Base-by-base conservation (phyloP, 2,113 vertebrate species). In the Indicator indicator region DNA sequence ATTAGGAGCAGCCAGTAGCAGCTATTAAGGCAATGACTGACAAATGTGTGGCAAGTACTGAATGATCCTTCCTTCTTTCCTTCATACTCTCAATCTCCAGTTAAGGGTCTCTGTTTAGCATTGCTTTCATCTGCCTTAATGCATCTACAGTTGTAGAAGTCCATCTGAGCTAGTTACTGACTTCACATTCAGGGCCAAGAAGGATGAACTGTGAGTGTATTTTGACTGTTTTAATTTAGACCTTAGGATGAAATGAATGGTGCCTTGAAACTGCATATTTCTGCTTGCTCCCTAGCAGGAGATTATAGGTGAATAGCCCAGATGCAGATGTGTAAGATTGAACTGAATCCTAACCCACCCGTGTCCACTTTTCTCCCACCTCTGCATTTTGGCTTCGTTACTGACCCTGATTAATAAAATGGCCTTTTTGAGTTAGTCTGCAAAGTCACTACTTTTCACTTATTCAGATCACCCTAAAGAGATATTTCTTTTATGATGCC, bases 401-500 rank as follows among this genome's bases (percentile, higher is more conserved):
- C 68, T 90, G 90, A 93, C 78, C 69, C 38, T 88, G 23, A 4
- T 91, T 89, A 94, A 86, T 44, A 28, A 62, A 85, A 77, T 69
- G 82, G 56, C 78, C 91, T 94, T 89, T 73, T 68, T 70, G 71
- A 91, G 67, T 68, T 44, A n/a, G 56, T 55, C 64, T 93, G 85
- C 82, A n/a, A 67, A 91, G 84, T 69, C 64, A 24, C 74, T 91
- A 23, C 68, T 82, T 85, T 91, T 87, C 82, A 28, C 11, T 60
- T 87, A 77, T 23, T 88, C 79, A 56, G 0, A 68, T 83, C 77
- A 70, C 36, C 52, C 42, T 58, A 10, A 86, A 54, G 76, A 88
- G 54, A 32, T 30, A 18, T 71, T 94, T 90, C 48, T 94, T 95
- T 90, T 92, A 87, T 63, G 74, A 85, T 85, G 32, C 67, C 74